Evolutionary conservation across 2,113 vertebrate species (phyloP), one percentile per base, ranked within the genome.

Genomic region (Silurus asotus): DNA sequence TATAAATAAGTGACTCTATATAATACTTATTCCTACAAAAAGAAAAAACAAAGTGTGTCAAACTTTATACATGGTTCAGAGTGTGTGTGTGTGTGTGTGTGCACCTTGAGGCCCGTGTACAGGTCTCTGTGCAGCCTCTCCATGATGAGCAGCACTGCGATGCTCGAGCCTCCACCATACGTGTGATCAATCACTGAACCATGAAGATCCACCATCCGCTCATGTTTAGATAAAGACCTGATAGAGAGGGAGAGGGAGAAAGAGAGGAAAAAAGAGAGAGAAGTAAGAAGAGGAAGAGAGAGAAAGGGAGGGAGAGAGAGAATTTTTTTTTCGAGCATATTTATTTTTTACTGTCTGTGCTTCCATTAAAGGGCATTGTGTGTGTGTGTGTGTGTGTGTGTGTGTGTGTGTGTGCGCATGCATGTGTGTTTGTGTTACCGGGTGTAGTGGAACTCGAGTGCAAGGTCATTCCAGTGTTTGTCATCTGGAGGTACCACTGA

Each of bases 391-490:
- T 59, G 75, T 45, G 8, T 56, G 9, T 59, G 4, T 2, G 23
- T 48, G 28, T 84, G 56, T 61, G 51, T 37, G 70, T 75, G 45
- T 61, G 45, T 74, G 19, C 55, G 23, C 53, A 37, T 15, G 17
- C 56, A 20, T 75, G n/a, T 81, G 49, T 17, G 14, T 55, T 11
- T 55, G 10, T 0, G 11, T 64, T 82, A 98, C 98, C 98, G 96
- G 88, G 98, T 99, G 90, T 99, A 99, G 94, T 99, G 98, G 91
- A 99, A 99, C 91, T 99, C 98, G 76, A 99, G 92, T 2, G 98
- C 98, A 83, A 99, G 94, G 91, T 99, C 98, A 19, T 99, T 99
- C 98, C 98, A 99, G 93, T 99, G 98, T 93, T 99, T 99, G 90
- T 99, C 98, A n/a, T 99, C 98, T 0, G 97, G 97, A 7, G 98